phyloP scores from a whole-genome alignment of 1,140 invertebrate species.

The Elymnias hypermnestra region DNA sequence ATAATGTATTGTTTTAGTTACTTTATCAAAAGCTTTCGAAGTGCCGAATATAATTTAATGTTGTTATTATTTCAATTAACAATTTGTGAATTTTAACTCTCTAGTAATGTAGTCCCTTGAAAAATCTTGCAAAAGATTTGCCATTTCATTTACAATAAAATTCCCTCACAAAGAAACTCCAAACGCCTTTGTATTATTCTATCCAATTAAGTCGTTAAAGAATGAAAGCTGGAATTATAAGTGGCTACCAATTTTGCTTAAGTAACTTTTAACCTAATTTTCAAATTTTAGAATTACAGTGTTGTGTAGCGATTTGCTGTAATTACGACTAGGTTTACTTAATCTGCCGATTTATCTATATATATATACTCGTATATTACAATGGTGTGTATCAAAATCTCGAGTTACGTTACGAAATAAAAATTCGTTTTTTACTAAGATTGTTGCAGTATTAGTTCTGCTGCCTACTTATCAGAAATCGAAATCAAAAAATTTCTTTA shows the following conservation, averaged over 20 bases:
- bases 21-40: too few species aligned
- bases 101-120: background rate
- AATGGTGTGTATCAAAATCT: too few species aligned
- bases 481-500: too few species aligned
- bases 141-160: conserved; percentile 1
- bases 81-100: background rate
- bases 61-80: background rate
- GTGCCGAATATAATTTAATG: background rate
- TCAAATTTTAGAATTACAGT: conserved; percentile 12
- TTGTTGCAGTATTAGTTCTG: too few species aligned
- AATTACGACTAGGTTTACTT: too few species aligned
- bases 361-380: too few species aligned
- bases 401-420: too few species aligned
- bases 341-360: too few species aligned
- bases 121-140: background rate
- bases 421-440: too few species aligned
- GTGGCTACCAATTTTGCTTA: conserved; percentile 12
- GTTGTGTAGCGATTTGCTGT: too few species aligned
- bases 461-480: too few species aligned
- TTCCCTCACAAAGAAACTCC: conserved; percentile 2
- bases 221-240: conserved; percentile 10
- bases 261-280: conserved; percentile 19
- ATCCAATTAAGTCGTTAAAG: conserved; percentile 19
- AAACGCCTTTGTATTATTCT: conserved; percentile 9
- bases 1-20: too few species aligned